phyloP scores from a whole-genome alignment of 2,888 invertebrate genomes.

The Crocallis elinguaria region DNA sequence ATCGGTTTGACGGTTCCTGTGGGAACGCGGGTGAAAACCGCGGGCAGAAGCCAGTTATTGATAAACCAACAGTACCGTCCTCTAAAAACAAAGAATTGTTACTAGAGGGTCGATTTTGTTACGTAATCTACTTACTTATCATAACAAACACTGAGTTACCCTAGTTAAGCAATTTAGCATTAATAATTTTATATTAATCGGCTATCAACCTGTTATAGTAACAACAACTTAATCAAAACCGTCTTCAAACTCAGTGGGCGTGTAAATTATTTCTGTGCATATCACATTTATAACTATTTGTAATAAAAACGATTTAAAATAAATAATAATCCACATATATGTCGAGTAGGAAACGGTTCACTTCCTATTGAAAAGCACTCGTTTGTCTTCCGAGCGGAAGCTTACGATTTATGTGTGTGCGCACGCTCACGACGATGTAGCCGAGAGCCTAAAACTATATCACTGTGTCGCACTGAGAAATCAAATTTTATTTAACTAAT shows the following conservation, averaged over 20 bases:
- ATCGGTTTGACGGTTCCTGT: no score
- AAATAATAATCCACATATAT: constrained; percentile 46
- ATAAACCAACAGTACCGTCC: no score
- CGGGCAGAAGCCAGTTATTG: no score
- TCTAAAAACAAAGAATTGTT: no score
- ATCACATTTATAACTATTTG: constrained; percentile 2
- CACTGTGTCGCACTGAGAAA: no score
- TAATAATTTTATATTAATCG: neutral
- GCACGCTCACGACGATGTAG: constrained; percentile 25
- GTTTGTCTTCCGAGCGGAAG: constrained; percentile 60
- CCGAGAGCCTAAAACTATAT: no score
- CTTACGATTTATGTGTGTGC: constrained; percentile 26
- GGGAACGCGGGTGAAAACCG: no score
- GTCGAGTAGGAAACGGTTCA: constrained; percentile 53
- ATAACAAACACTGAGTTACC: no score
- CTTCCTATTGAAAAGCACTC: constrained; percentile 62
- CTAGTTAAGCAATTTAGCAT: no score
- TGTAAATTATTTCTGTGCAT: neutral
- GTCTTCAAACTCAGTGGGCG: neutral
- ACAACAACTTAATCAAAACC: neutral
- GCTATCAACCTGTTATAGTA: neutral
- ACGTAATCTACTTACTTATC: no score
- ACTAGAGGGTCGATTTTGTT: no score
- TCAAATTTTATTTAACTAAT: no score
- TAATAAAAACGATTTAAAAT: constrained; percentile 18